phyloP scores from a whole-genome alignment of 2,797 vertebrate genomes.

The Emys orbicularis region DNA sequence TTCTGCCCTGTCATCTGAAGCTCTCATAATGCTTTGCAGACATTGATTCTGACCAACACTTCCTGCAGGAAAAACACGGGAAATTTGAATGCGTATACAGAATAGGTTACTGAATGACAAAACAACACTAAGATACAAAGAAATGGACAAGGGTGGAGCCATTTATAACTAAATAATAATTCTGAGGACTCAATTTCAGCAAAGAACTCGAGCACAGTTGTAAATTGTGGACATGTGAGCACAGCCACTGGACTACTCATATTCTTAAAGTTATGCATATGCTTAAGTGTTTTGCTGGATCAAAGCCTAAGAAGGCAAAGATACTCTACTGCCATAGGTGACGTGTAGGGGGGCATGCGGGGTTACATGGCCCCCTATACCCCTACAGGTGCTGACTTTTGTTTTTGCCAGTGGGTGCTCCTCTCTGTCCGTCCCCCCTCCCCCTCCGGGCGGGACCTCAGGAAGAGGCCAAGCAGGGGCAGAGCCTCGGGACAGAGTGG shows the following conservation, averaged over 20 bases:
- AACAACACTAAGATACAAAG: background rate
- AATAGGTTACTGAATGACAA: background rate
- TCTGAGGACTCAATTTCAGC: background rate
- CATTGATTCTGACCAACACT: slow-evolving; percentile 57
- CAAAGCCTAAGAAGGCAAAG: background rate
- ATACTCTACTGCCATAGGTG: background rate
- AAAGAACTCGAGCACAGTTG: background rate
- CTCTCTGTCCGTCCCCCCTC: too few relatives aligned
- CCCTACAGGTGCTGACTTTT: too few relatives aligned
- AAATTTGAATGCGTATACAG: background rate
- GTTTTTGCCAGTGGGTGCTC: too few relatives aligned
- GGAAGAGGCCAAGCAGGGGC: too few relatives aligned
- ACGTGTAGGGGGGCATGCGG: too few relatives aligned
- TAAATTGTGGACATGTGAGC: background rate
- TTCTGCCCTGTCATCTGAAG: slow-evolving; percentile 11
- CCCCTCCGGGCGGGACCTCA: too few relatives aligned
- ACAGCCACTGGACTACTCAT: background rate
- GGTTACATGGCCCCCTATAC: too few relatives aligned
- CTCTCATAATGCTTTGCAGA: slow-evolving; percentile 36
- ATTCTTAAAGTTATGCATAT: background rate
- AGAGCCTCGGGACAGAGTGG: too few relatives aligned
- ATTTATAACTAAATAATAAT: background rate
- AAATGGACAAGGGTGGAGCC: background rate
- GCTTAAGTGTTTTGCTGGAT: background rate
- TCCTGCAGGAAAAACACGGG: slow-evolving; percentile 51